A percentile compares a stretch with the other conserved stretches of the same genome.
phyloP scores from a whole-genome alignment of 2,797 vertebrate genomes.

The Harpagifer antarcticus region DNA sequence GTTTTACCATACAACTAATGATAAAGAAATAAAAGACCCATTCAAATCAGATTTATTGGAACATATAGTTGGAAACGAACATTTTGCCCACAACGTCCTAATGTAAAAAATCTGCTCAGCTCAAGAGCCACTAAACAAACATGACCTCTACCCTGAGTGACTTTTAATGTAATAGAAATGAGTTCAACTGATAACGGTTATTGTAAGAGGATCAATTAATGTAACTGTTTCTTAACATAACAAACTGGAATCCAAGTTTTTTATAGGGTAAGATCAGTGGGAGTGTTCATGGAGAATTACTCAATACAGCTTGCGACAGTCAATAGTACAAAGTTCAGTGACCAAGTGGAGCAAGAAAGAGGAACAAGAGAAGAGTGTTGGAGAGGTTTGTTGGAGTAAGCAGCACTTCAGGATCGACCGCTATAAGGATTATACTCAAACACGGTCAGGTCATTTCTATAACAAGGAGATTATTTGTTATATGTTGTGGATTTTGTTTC shows the following conservation, averaged over 20 bases:
- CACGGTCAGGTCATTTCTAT: constrained; percentile 6
- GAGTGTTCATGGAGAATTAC: constrained; percentile 53
- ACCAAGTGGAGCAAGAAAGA: constrained; percentile 59
- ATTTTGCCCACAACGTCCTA: neutral
- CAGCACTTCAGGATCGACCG: neutral
- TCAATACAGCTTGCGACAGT: constrained; percentile 70
- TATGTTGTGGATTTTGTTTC: neutral
- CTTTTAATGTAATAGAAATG: neutral
- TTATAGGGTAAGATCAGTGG: constrained; percentile 21
- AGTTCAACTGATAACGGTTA: too few species aligned
- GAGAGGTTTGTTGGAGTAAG: constrained; percentile 11
- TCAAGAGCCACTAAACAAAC: neutral
- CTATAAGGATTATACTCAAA: constrained; percentile 4
- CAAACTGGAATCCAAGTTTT: neutral
- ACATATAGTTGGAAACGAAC: neutral
- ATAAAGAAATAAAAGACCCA: too few species aligned
- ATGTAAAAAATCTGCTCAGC: neutral
- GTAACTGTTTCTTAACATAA: neutral
- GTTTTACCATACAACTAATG: too few species aligned
- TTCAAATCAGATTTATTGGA: neutral
- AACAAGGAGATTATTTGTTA: constrained; percentile 9
- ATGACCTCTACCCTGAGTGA: neutral
- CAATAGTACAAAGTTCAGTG: constrained; percentile 79
- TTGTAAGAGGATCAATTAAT: neutral
- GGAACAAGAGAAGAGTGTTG: neutral